Conservation (phyloP, 1,140 invertebrate species). For the Trachelipus rathkii region DNA sequence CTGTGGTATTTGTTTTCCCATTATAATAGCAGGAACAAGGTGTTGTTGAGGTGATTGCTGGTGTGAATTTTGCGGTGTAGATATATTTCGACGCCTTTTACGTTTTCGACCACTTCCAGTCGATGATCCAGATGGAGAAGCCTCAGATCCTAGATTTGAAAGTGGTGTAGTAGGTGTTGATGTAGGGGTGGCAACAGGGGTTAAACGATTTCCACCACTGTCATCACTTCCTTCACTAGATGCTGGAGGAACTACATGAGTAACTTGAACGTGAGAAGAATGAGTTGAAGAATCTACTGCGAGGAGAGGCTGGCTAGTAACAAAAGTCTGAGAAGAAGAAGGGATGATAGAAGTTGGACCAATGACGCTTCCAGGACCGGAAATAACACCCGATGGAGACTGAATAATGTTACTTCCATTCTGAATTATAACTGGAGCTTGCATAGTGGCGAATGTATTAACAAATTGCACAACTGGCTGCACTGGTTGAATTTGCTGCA, state of each 20-base stretch:
- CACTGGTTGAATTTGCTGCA: conserved; percentile 43
- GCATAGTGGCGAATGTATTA: conserved; percentile 62
- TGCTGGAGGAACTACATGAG: conserved; percentile 39
- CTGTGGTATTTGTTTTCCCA: conserved; percentile 39
- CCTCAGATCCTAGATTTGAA: conserved; percentile 37
- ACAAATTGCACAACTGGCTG: conserved; percentile 58
- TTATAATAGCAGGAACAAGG: conserved; percentile 38
- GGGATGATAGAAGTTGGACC: conserved; percentile 33
- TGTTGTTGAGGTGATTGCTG: conserved; percentile 31
- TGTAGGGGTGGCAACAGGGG: conserved; percentile 35
- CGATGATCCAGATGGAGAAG: conserved; percentile 36
- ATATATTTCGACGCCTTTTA: conserved; percentile 40
- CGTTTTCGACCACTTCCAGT: conserved; percentile 37
- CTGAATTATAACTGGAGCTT: conserved; percentile 68
- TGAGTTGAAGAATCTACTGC: conserved; percentile 33
- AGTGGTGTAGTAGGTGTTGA: conserved; percentile 42
- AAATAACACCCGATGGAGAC: conserved; percentile 37
- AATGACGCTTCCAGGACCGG: conserved; percentile 37
- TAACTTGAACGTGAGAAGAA: conserved; percentile 40
- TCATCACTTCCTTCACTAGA: conserved; percentile 34
- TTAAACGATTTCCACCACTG: conserved; percentile 27
- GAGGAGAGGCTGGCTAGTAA: conserved; percentile 29
- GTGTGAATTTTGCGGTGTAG: conserved; percentile 35
- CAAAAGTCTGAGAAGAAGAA: conserved; percentile 33
- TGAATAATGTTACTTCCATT: conserved; percentile 58